Percentiles rank a stretch among this genome's conserved stretches.
These are phyloP conservation scores for Epirrhoe alternata DNA, from an alignment of 2,888 invertebrate species.

Conservation along the genomic window DNA sequence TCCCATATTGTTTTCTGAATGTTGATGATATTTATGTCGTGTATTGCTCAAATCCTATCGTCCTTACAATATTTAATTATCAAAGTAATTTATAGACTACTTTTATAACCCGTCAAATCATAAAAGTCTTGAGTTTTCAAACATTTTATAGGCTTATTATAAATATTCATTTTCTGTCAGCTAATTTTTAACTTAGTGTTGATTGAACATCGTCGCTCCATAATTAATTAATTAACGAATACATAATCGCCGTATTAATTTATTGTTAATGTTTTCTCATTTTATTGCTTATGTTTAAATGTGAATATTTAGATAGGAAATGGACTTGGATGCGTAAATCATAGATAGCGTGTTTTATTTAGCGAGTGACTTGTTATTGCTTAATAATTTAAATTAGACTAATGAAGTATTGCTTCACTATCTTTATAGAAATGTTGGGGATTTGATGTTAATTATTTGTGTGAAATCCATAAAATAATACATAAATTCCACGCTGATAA, in stretches of 20 bases:
- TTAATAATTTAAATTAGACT: conserved; percentile 75
- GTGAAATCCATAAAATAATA: conserved; percentile 45
- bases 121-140: conserved; percentile 56
- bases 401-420: conserved; percentile 66
- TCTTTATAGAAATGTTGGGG: conserved; percentile 35
- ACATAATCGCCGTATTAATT: conserved; percentile 70
- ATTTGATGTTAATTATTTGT: conserved; percentile 54
- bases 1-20: background rate
- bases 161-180: conserved; percentile 73
- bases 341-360: conserved; percentile 66
- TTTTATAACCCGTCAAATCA: conserved; percentile 59
- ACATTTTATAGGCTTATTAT: conserved; percentile 51
- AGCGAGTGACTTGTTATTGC: conserved; percentile 66
- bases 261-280: conserved; percentile 67
- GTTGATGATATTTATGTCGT: conserved; percentile 53
- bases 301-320: conserved; percentile 69
- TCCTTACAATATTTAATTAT: conserved; percentile 64
- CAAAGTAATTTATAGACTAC: conserved; percentile 64
- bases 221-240: conserved; percentile 79
- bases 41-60: conserved; percentile 56
- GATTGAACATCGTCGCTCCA: conserved; percentile 74
- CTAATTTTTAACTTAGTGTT: conserved; percentile 72
- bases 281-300: conserved; percentile 66
- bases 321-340: conserved; percentile 64
- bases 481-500: conserved; percentile 7